Percentiles rank a stretch among this genome's conserved stretches.
These are phyloP conservation scores for Thalassoma bifasciatum DNA, from an alignment of 2,113 vertebrate species.

Conservation along the genomic window DNA sequence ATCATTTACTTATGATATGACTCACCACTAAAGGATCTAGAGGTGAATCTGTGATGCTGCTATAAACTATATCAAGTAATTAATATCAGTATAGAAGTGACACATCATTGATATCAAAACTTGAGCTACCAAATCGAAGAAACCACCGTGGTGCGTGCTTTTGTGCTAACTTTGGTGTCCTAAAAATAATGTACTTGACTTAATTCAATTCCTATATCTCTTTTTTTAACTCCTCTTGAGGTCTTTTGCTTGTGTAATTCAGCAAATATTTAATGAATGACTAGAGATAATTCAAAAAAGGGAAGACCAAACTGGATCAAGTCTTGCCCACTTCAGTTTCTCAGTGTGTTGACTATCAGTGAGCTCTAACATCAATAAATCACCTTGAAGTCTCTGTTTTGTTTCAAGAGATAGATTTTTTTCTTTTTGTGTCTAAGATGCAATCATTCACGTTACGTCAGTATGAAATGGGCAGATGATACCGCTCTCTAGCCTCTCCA, in stretches of 20 bases:
- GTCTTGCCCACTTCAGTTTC: not conserved
- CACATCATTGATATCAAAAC: not conserved
- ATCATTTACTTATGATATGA: conserved; percentile 16
- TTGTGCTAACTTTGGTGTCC: not conserved
- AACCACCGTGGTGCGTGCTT: not conserved
- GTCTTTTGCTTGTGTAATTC: not conserved
- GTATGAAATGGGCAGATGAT: not conserved
- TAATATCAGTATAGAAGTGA: not conserved
- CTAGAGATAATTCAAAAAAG: not conserved
- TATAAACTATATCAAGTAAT: conserved; percentile 24
- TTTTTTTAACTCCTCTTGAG: not conserved
- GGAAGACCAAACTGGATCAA: not conserved
- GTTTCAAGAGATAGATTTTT: too few species aligned
- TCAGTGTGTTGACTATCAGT: too few species aligned
- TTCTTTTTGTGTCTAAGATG: too few species aligned
- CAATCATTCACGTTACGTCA: too few species aligned
- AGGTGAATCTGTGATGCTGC: not conserved
- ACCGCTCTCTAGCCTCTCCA: not conserved
- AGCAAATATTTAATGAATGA: not conserved
- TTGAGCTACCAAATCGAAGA: not conserved
- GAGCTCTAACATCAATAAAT: too few species aligned
- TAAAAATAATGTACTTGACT: not conserved
- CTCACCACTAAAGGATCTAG: conserved; percentile 29
- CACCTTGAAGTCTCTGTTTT: too few species aligned
- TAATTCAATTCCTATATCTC: not conserved